Base-by-base conservation (phyloP, 2,113 vertebrate genomes). In the Hepsetus odoe region DNA sequence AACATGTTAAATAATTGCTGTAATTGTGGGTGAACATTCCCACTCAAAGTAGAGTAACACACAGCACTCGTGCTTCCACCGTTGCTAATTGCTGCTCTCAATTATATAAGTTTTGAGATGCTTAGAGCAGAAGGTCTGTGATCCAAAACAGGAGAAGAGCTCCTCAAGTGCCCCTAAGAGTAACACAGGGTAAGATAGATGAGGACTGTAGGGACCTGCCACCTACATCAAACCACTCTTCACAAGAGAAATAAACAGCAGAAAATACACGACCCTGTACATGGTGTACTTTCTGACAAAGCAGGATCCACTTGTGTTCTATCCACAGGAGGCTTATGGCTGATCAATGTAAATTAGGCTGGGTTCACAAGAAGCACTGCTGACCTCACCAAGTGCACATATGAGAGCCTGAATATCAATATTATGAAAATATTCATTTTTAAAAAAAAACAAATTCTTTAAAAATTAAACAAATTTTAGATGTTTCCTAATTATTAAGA, bases 51-150 rank as follows among this genome's bases (percentile, higher is more conserved):
- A 55, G 32, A 61, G 2, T 28, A 18, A 69, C 61, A 40, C 20
- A 42, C 61, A 64, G 59, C 35, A 61, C 2, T 65, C 55, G 12
- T 72, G 51, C 68, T 38, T 62, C 61, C n/a, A n/a, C n/a, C n/a
- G n/a, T n/a, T n/a, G 32, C 77, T 76, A 80, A 80, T 80, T 79
- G 67, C 72, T 67, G 0, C 55, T 72, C 53, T 67, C 42, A 11
- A 30, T 71, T 71, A 72, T 67, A 56, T 66, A 68, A 64, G 26
- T 80, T 28, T 58, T 66, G 61, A 32, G 26, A 56, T 42, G 30
- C 71, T 24, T 32, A 56, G 77, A 74, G 42, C 62, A 46, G 32
- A 61, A 70, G 44, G 55, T 16, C 44, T 69, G 56, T 75, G 74
- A 80, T 83, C 74, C 68, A 30, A 69, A 20, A 65, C 67, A 74